A percentile compares a stretch with the other conserved stretches of the same genome.
phyloP scores from a whole-genome alignment of 1,140 invertebrate genomes.

The Drosophila malerkotliana region DNA sequence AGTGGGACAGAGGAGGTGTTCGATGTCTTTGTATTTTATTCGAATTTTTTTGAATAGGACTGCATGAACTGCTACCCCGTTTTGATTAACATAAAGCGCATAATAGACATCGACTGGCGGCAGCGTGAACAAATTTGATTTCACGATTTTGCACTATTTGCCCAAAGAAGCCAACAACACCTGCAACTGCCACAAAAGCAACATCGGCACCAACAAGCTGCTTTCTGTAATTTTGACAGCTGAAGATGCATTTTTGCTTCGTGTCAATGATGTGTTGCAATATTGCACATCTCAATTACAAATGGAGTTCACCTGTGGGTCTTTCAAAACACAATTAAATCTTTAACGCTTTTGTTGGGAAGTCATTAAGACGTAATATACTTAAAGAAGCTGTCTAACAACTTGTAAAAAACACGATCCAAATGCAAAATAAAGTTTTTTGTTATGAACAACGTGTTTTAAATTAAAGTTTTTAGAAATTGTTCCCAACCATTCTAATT shows the following conservation, averaged over 20 bases:
- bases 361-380: background rate
- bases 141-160: constrained; percentile 66
- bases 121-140: constrained; percentile 64
- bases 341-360: background rate
- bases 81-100: constrained; percentile 64
- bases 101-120: constrained; percentile 56
- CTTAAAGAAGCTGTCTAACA: no score
- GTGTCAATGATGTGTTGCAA: constrained; percentile 53
- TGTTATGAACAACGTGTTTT: no score
- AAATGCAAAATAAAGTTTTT: no score
- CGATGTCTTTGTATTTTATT: constrained; percentile 15
- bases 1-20: constrained; percentile 18
- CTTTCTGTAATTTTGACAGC: constrained; percentile 47
- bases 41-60: constrained; percentile 25
- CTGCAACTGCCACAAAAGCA: constrained; percentile 25
- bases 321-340: background rate
- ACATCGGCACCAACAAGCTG: constrained; percentile 21
- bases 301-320: constrained; percentile 7
- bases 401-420: no score
- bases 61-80: constrained; percentile 38
- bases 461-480: no score
- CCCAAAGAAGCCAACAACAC: constrained; percentile 47
- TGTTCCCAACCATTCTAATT: background rate
- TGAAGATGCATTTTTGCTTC: constrained; percentile 41
- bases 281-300: constrained; percentile 52